Percentiles rank a stretch among this genome's conserved stretches.
Evolutionary conservation across 2,797 vertebrate genomes (phyloP).

Genomic region (Pagetopsis macropterus): DNA sequence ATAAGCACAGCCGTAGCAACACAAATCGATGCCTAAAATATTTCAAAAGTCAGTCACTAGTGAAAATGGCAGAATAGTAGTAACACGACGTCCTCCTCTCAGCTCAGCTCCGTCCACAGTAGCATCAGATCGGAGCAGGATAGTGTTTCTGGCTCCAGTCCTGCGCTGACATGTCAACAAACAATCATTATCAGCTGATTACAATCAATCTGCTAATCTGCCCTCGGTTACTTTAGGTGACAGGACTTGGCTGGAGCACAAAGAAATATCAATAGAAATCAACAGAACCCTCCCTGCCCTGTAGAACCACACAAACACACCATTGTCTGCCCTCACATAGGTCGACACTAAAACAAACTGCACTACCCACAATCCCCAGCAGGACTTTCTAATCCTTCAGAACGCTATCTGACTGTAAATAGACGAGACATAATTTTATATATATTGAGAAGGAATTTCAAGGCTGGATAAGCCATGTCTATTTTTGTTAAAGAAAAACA

Average conservation of each 20-base stretch:
- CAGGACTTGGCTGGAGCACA: slow-evolving; percentile 50
- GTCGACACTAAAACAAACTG: slow-evolving; percentile 65
- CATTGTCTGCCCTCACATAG: slow-evolving; percentile 41
- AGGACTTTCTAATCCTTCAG: slow-evolving; percentile 82
- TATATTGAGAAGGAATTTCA: slow-evolving; percentile 85
- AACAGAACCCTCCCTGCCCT: slow-evolving; percentile 10
- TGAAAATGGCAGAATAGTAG: slow-evolving; percentile 26
- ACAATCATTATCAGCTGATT: slow-evolving; percentile 65
- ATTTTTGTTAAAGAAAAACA: slow-evolving; percentile 88
- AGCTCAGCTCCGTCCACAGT: slow-evolving; percentile 38
- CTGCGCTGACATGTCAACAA: slow-evolving; percentile 39
- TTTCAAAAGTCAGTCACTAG: slow-evolving; percentile 9
- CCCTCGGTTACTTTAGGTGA: slow-evolving; percentile 37
- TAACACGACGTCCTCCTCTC: slow-evolving; percentile 20
- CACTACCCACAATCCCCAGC: slow-evolving; percentile 79
- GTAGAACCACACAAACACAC: slow-evolving; percentile 42
- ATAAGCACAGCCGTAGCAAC: slow-evolving; percentile 75
- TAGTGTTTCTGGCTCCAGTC: slow-evolving; percentile 48
- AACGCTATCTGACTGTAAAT: slow-evolving; percentile 85
- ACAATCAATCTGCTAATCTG: slow-evolving; percentile 67
- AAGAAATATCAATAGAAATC: slow-evolving; percentile 21
- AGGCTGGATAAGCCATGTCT: slow-evolving; percentile 87
- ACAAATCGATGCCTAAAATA: background rate
- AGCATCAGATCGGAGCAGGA: slow-evolving; percentile 55
- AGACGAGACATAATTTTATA: slow-evolving; percentile 85